Base-by-base conservation (phyloP, 2,113 vertebrate species). In the Seriola aureovittata region DNA sequence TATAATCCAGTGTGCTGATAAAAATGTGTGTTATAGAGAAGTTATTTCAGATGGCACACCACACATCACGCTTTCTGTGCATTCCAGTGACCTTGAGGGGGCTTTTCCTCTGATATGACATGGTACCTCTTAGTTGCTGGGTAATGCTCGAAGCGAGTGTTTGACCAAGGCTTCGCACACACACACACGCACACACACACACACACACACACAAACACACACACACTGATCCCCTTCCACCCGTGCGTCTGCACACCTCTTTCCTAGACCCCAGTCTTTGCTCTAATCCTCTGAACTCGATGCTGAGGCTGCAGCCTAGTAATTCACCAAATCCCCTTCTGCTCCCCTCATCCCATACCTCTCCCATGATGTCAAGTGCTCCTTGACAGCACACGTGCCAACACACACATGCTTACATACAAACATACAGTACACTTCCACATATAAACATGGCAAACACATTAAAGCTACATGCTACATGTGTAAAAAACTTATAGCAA, bases 301-400 rank as follows among this genome's bases (percentile, higher is more conserved):
- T 94, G 94, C 94, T 91, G 91, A 93, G 85, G 89, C 89, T 87
- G 92, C 90, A 93, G 82, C 90, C 88, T 55, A 75, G 87, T 95
- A 91, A 94, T 93, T 93, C 90, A 90, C 85, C 89, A 94, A 95
- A 94, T 94, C 92, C 93, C 83, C 85, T 86, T 77, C 78, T 90
- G 81, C 79, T 75, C 34, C 79, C 78, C 72, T 86, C 76, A 81
- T 86, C 79, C 80, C 82, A 91, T 69, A 89, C 89, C 88, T 92
- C 86, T 85, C 58, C 79, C 87, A 68, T 80, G 82, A 82, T 88
- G 86, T 91, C 82, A 89, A 92, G 91, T 85, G 87, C 87, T 88
- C 76, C 88, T 86, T 76, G 81, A 92, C 76, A 76, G 63, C 11
- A 71, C 52, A 83, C 83, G 82, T 19, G 34, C 82, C 42, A 71